A percentile compares a stretch with the other conserved stretches of the same genome.
phyloP scores from a whole-genome alignment of 2,113 vertebrate species.

The Hemichromis elongatus region DNA sequence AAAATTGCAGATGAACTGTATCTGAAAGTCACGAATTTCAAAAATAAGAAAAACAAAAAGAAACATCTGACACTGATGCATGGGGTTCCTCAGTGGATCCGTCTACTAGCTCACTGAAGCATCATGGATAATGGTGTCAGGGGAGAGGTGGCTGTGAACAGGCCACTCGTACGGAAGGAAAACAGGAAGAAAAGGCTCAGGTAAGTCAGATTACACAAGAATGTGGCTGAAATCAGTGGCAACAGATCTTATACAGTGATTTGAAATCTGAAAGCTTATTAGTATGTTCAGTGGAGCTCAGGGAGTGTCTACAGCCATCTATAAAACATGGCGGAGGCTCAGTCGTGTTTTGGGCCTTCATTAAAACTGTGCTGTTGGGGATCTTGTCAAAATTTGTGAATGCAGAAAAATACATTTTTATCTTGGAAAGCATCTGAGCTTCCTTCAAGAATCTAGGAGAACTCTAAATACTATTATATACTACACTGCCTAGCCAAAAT shows the following conservation, averaged over 20 bases:
- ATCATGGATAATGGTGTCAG: background rate
- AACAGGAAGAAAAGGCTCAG: background rate
- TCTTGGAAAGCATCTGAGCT: background rate
- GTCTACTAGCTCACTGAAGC: background rate
- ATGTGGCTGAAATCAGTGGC: background rate
- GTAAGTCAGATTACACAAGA: background rate
- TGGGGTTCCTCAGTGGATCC: background rate
- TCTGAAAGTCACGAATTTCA: background rate
- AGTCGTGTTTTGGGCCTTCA: background rate
- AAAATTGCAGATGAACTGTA: background rate
- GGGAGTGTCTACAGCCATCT: background rate
- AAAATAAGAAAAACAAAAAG: background rate
- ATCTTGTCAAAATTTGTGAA: background rate
- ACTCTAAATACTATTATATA: no score
- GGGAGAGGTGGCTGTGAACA: background rate
- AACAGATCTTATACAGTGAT: background rate
- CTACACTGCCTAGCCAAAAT: no score
- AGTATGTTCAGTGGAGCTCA: background rate
- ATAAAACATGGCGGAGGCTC: background rate
- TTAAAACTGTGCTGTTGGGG: background rate
- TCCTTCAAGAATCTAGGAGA: no score
- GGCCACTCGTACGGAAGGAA: background rate
- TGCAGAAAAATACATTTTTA: background rate
- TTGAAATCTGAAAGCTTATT: background rate
- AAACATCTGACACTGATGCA: background rate